Evolutionary conservation across 2,888 invertebrate species (phyloP), one percentile per base, ranked within the genome.

Genomic region (Cryptocheilus praepositus): DNA sequence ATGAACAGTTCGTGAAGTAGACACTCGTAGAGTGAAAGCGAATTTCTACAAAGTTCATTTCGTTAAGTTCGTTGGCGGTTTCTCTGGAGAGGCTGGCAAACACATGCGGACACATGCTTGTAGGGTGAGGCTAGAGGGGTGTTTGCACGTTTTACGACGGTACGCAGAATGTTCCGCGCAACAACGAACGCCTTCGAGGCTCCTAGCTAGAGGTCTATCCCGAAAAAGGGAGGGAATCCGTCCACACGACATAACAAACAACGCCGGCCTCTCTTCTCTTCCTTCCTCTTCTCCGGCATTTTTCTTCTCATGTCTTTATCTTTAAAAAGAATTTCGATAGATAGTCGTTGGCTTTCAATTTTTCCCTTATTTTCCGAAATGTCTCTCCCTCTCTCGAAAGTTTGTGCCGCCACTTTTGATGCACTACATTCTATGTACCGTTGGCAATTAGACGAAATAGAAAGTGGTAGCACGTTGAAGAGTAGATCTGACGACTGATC

Each of bases 81-180:
- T 49, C 49, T 16, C 16, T 8, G n/a, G n/a, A 18, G 49, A 16
- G 49, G 1, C 7, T 49, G 49, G 11, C 7, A 19, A 19, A 16
- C 36, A n/a, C n/a, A n/a, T n/a, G n/a, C 3, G 21, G 7, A 21
- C 16, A 52, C 5, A 11, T 7, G 21, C 16, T 15, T 4, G 21
- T 21, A 21, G 21, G 21, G 52, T 7, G 52, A 52, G 21, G 21
- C 71, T 46, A 57, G 66, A 69, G 53, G 71, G 71, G 57, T 79
- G 72, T 79, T 81, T 81, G 76, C 78, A 71, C 72, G 49, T 76
- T 81, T 81, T 81, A 81, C 70, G 76, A 67, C 71, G 59, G 64
- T 65, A 62, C 65, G 63, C 68, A 66, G 70, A 58, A 61, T 68
- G 64, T 64, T 54, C 51, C 51, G 51, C 46, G 45, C 22, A 21